A percentile compares a stretch with the other conserved stretches of the same genome.
These are phyloP conservation scores for Amphipoea oculea DNA, from an alignment of 2,888 invertebrate species.

Conservation along the genomic window DNA sequence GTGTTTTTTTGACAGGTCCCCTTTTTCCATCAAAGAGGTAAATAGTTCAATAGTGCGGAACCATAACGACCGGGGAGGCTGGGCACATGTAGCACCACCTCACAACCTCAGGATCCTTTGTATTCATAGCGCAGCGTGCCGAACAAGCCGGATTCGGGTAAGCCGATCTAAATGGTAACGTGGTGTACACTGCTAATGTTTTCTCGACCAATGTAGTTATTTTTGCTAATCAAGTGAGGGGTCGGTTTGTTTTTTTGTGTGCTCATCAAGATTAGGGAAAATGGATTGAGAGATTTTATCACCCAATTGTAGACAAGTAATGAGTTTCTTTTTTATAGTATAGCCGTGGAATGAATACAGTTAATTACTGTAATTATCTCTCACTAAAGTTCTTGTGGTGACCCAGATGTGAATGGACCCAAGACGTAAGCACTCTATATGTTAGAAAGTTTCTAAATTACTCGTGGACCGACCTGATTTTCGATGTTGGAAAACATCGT, in stretches of 20 bases:
- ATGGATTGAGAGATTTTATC: conserved; percentile 47
- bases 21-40: conserved; percentile 41
- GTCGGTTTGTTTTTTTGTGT: conserved; percentile 47
- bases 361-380: conserved; percentile 23
- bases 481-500: not conserved
- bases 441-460: conserved; percentile 16
- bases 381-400: not conserved
- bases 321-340: conserved; percentile 32
- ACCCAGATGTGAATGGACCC: conserved; percentile 4
- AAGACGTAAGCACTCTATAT: conserved; percentile 23
- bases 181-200: conserved; percentile 67
- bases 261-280: conserved; percentile 40
- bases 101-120: conserved; percentile 63
- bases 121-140: conserved; percentile 69
- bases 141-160: conserved; percentile 69
- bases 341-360: conserved; percentile 21
- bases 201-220: conserved; percentile 59
- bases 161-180: conserved; percentile 70
- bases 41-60: conserved; percentile 56
- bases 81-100: conserved; percentile 54
- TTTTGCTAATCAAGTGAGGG: conserved; percentile 61
- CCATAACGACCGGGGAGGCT: conserved; percentile 50
- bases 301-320: conserved; percentile 50
- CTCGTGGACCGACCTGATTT: not conserved
- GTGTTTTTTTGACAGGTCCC: conserved; percentile 34